These are phyloP conservation scores for Drosophila nr. perissopoda DNA, from an alignment of 2,888 invertebrate genomes.

Conservation along the genomic window DNA sequence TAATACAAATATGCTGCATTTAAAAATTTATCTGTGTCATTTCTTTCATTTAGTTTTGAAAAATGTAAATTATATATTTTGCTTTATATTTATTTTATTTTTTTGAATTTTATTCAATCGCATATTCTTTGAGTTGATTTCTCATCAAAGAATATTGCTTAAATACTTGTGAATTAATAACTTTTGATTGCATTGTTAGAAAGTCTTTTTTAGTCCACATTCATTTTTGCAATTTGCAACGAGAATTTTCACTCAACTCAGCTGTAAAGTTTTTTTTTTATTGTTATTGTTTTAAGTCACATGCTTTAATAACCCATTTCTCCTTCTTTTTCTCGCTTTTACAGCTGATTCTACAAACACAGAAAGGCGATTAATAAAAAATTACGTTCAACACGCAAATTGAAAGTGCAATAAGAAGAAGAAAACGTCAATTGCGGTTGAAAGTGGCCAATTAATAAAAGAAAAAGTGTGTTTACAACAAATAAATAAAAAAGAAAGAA, in stretches of 20 bases:
- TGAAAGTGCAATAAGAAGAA: conserved; percentile 68
- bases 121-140: not conserved
- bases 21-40: not conserved
- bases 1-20: not conserved
- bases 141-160: conserved; percentile 11
- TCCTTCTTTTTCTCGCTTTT: conserved; percentile 39
- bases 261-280: conserved; percentile 15
- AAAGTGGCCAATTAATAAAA: conserved; percentile 37
- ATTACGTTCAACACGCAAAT: conserved; percentile 47
- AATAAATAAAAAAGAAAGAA: conserved; percentile 25
- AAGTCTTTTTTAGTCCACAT: conserved; percentile 24
- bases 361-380: conserved; percentile 43
- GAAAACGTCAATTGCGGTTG: conserved; percentile 35
- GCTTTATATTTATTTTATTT: not conserved
- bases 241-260: conserved; percentile 27
- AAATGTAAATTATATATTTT: not conserved
- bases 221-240: conserved; percentile 18
- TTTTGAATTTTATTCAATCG: not conserved
- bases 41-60: not conserved
- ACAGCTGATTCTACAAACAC: conserved; percentile 64
- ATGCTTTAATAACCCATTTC: conserved; percentile 40
- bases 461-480: conserved; percentile 52
- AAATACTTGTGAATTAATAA: conserved; percentile 1
- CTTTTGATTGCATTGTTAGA: conserved; percentile 31
- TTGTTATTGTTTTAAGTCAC: conserved; percentile 19